Base-by-base conservation (phyloP, 2,888 invertebrate species). In the Clistopyga incitator region DNA sequence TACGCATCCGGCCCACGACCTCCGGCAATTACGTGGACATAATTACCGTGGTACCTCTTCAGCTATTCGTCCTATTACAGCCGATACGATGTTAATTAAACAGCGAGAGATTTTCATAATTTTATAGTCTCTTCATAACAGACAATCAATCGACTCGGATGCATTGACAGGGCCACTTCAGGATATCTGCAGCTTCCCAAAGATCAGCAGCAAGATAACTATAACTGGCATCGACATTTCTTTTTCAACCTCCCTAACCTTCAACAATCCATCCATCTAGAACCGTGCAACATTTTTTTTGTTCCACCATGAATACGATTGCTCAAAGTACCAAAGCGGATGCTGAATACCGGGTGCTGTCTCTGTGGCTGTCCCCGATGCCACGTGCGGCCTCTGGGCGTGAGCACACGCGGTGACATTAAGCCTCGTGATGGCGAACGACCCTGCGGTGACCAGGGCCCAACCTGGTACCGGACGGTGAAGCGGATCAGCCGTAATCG, bases 371-470 rank as follows among this genome's bases (percentile, higher is more conserved):
- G 65, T 50, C 50, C 13, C 25, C 52, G 34, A 34, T 23, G 38
- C n/a, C 18, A 38, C 38, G 18, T 54, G 23, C 54, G 18, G 59
- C 75, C 79, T 65, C 59, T 25, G n/a, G 2, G 56, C 13, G 38
- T 42, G 20, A 20, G 50, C n/a, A 18, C 64, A 59, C 47, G 56
- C 13, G 54, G 50, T 38, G 56, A 64, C 76, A 82, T 75, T 54
- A 29, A 52, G 68, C 59, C 59, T 67, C 61, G 78, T 70, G 23
- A 52, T 45, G 52, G 11, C 61, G 50, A 71, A 50, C 59, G 71
- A 76, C 71, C 76, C 38, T 50, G 25, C 25, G 42, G 11, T 50
- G 52, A 68, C 78, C 59, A 67, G 64, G 45, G 47, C n/a, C 65
- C 50, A 61, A 47, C 45, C 25, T 6, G 23, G 10, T 25, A 23